Evolutionary conservation across 2,888 invertebrate genomes (phyloP), one percentile per base, ranked within the genome.

Genomic region (Dichetophora obliterata): DNA sequence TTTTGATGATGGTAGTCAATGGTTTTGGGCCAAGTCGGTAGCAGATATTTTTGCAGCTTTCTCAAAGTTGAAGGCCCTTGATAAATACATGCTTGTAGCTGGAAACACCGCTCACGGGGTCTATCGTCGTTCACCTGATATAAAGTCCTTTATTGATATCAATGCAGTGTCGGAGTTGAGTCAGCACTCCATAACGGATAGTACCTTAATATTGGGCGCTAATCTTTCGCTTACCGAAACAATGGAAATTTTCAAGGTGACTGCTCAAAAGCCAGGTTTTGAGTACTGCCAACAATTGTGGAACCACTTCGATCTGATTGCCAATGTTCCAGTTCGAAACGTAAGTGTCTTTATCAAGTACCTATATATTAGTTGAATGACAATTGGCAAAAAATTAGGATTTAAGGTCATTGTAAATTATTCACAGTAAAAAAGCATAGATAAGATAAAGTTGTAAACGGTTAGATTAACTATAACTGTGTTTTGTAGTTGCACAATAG

Each of bases 81-180:
- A 89, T 6, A 89, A 90, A 11, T 94, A 93, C 80, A 91, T 92
- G 87, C 85, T 95, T 11, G 91, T 95, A 0, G 93, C 92, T 31
- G 95, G 95, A 19, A 95, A 95, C 84, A 95, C 95, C 1, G 94
- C 93, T 4, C 93, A 92, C 87, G 96, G 95, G 14, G 90, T 91
- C 3, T 91, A 89, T 80, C 86, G 90, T 3, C 85, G 88, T 14
- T 77, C 81, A 3, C 52, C 75, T 0, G 79, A 82, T 14, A 82
- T 88, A 73, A 90, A 91, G 79, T 86, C 91, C 5, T 92, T 93
- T 73, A 92, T 95, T 70, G 94, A 95, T 82, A 89, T 95, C 0
- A 91, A 91, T 65, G 88, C 88, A 0, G 89, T 95, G 8, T 84
- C 88, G 9, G 93, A 93, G 76, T 85, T 95, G 5, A 91, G 91